Base-by-base conservation (phyloP, 1,140 invertebrate genomes). In the Pinna nobilis region DNA sequence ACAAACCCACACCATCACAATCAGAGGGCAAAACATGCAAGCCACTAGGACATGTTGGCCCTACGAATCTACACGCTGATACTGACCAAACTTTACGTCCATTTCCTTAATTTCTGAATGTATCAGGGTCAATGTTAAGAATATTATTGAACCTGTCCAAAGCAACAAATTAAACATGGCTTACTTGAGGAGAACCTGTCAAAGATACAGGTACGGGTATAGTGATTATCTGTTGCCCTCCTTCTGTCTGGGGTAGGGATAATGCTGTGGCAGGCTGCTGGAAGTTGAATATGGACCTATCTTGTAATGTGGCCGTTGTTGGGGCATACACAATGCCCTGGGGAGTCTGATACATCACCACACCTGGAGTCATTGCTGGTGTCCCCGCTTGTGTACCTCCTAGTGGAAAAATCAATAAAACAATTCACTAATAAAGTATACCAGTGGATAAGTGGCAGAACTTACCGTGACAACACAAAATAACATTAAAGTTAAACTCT, bases 311-410 rank as follows among this genome's bases (percentile, higher is more conserved):
- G 23, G 76, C 75, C 28, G 78, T 81, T 47, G 78, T 83, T 15
- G 79, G 80, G 23, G 88, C 87, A 80, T 89, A 89, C 61, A 89
- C 85, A 25, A 89, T 80, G 11, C 88, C 88, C 70, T 89, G 88
- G n/a, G 88, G 84, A 20, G 88, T 89, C 35, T 89, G 88, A 51
- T 89, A 89, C 87, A 89, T 89, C n/a, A 89, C 82, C 13, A 87
- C 76, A 39, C 84, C 81, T 15, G 84, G 82, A 35, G 84, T 87
- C 59, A 83, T 78, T n/a, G 78, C 77, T 37, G 77, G 30, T 59
- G 33, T 39, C 30, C 37, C 37, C 30, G 63, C 50, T 23, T 57
- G 57, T 35, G 68, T 63, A 35, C 59, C 68, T 70, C 13, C 11
- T 51, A 44, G 7, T 30, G n/a, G n/a, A n/a, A n/a, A n/a, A n/a